phyloP scores from a whole-genome alignment of 2,797 vertebrate species.

The Pseudochirops corinnae region DNA sequence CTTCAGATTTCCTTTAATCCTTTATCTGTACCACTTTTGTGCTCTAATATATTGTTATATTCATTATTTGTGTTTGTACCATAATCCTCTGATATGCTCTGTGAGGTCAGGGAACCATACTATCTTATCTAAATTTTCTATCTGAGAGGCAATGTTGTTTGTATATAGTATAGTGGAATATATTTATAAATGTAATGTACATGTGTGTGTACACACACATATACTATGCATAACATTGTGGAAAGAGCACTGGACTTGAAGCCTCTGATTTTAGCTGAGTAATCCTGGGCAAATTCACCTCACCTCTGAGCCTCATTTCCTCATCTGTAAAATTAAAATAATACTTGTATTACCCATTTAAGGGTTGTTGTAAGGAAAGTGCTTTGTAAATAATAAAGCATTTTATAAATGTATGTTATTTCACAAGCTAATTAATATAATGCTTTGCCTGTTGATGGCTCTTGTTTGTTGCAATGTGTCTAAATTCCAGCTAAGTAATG shows the following conservation, averaged over 20 bases:
- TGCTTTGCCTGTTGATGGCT: neutral
- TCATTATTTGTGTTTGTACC: neutral
- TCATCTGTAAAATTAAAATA: neutral
- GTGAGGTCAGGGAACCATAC: neutral
- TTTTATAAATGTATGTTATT: neutral
- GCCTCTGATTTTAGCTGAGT: neutral
- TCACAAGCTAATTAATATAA: neutral
- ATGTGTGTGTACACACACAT: too few species aligned
- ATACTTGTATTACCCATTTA: neutral
- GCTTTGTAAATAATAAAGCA: constrained; percentile 5
- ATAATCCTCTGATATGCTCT: neutral
- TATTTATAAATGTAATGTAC: too few species aligned
- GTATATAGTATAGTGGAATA: too few species aligned
- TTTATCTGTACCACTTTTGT: neutral
- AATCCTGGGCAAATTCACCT: neutral
- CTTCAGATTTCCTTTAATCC: neutral
- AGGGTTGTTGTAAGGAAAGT: neutral
- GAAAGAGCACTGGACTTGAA: neutral
- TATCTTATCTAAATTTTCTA: neutral
- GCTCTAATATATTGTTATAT: neutral
- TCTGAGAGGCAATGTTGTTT: neutral
- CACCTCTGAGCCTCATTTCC: neutral
- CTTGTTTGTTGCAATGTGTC: neutral
- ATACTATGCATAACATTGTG: neutral
- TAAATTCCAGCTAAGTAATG: neutral